Evolutionary conservation across 2,113 vertebrate species (phyloP).

Genomic region (Pelecanoides urinatrix): DNA sequence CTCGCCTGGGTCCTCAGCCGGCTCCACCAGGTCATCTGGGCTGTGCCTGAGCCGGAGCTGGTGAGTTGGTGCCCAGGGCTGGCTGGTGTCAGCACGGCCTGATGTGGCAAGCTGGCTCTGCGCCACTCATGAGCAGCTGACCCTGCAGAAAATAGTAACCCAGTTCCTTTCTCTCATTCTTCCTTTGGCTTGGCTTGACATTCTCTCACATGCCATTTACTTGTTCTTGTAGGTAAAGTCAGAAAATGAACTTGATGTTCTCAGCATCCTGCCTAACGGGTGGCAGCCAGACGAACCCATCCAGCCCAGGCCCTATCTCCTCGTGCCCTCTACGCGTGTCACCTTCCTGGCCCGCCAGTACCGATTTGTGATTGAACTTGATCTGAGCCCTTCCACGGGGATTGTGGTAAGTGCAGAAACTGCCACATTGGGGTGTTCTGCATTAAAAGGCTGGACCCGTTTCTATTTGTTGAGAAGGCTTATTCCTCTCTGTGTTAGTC

Average conservation of each 20-base stretch:
- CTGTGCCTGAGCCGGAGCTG: slow-evolving; percentile 82
- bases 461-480: background rate
- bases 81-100: rapidly evolving
- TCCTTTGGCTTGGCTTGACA: too few relatives aligned
- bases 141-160: background rate
- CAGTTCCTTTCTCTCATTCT: background rate
- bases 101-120: background rate
- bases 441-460: rapidly evolving
- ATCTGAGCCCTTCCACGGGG: slow-evolving; percentile 95
- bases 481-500: background rate
- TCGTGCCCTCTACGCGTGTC: slow-evolving; percentile 89
- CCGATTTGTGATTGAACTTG: slow-evolving; percentile 95
- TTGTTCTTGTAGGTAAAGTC: slow-evolving; percentile 76
- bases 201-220: rapidly evolving
- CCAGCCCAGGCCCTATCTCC: slow-evolving; percentile 76
- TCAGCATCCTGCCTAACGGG: slow-evolving; percentile 90
- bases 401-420: slow-evolving; percentile 86
- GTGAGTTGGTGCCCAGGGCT: slow-evolving; percentile 67
- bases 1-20: slow-evolving; percentile 94
- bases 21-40: slow-evolving; percentile 89
- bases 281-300: slow-evolving; percentile 86
- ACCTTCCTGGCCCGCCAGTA: slow-evolving; percentile 95
- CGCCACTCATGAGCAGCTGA: rapidly evolving
- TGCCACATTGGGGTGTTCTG: background rate
- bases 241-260: slow-evolving; percentile 87